Conservation (phyloP, 2,797 vertebrate genomes). For the Acipenser transmontanus region DNA sequence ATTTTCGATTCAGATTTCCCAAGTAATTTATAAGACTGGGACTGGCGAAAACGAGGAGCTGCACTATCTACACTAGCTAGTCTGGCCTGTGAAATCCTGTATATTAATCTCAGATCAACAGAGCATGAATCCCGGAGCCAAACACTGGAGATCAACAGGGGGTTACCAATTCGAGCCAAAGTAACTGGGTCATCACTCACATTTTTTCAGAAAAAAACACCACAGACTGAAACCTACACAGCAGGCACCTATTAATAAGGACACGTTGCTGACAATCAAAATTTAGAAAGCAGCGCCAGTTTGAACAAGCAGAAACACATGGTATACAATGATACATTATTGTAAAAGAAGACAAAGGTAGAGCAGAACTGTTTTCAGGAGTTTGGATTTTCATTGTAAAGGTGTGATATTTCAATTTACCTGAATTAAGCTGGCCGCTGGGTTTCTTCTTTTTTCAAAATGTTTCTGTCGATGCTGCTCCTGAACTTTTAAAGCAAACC, state of each 20-base stretch:
- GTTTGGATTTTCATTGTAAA: too few species aligned
- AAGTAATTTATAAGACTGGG: constrained; percentile 24
- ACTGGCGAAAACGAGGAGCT: constrained; percentile 5
- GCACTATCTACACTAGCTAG: constrained; percentile 12
- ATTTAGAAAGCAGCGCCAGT: too few species aligned
- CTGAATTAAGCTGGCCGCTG: constrained; percentile 94
- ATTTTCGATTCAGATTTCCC: constrained; percentile 27
- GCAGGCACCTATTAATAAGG: too few species aligned
- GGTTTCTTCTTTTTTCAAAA: constrained; percentile 96
- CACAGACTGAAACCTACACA: too few species aligned
- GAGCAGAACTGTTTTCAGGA: too few species aligned
- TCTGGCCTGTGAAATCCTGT: constrained; percentile 9
- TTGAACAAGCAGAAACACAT: too few species aligned
- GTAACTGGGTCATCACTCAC: too few species aligned
- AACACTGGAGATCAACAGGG: neutral
- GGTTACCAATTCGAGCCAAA: too few species aligned
- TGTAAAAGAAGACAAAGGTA: too few species aligned
- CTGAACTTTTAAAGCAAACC: constrained; percentile 94
- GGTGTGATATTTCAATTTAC: constrained; percentile 51
- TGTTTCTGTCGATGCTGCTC: constrained; percentile 97
- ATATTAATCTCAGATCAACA: constrained; percentile 18
- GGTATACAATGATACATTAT: too few species aligned
- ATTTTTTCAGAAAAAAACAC: too few species aligned
- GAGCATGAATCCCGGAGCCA: neutral
- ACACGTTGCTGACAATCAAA: too few species aligned